These are phyloP conservation scores for Damaliscus lunatus DNA, from an alignment of 2,113 vertebrate genomes.

Conservation along the genomic window DNA sequence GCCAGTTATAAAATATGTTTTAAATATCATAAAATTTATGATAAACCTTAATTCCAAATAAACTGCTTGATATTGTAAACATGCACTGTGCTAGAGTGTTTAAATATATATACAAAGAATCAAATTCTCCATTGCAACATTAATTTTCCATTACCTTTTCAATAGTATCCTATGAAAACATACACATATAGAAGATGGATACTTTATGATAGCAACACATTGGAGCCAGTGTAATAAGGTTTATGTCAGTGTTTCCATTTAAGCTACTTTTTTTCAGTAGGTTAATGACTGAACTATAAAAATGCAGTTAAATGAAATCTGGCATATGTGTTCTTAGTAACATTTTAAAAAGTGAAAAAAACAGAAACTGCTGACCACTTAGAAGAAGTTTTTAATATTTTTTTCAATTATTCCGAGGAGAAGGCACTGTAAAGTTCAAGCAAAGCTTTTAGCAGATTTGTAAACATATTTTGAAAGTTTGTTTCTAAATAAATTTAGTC, in stretches of 20 bases:
- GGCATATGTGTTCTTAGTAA: constrained; percentile 77
- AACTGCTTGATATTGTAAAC: constrained; percentile 70
- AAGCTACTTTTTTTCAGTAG: constrained; percentile 74
- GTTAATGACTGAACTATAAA: constrained; percentile 82
- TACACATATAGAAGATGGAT: constrained; percentile 76
- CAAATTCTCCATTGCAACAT: constrained; percentile 83
- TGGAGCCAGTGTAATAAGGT: constrained; percentile 82
- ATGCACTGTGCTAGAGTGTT: constrained; percentile 52
- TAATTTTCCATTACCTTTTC: constrained; percentile 82
- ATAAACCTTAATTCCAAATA: constrained; percentile 74
- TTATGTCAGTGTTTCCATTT: constrained; percentile 85
- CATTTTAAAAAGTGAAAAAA: constrained; percentile 59
- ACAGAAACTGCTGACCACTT: constrained; percentile 74
- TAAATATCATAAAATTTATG: constrained; percentile 71
- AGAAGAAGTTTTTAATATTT: constrained; percentile 63
- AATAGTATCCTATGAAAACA: constrained; percentile 78
- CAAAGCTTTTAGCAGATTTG: constrained; percentile 75
- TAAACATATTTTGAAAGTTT: constrained; percentile 67
- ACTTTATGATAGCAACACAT: constrained; percentile 78
- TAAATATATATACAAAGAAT: constrained; percentile 73
- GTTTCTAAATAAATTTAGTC: constrained; percentile 48
- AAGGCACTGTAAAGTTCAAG: constrained; percentile 64
- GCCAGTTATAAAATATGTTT: constrained; percentile 65
- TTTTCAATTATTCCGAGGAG: constrained; percentile 75
- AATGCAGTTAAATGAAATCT: constrained; percentile 82